A percentile compares a stretch with the other conserved stretches of the same genome.
phyloP scores from a whole-genome alignment of 2,797 vertebrate genomes.

The Scyliorhinus canicula region DNA sequence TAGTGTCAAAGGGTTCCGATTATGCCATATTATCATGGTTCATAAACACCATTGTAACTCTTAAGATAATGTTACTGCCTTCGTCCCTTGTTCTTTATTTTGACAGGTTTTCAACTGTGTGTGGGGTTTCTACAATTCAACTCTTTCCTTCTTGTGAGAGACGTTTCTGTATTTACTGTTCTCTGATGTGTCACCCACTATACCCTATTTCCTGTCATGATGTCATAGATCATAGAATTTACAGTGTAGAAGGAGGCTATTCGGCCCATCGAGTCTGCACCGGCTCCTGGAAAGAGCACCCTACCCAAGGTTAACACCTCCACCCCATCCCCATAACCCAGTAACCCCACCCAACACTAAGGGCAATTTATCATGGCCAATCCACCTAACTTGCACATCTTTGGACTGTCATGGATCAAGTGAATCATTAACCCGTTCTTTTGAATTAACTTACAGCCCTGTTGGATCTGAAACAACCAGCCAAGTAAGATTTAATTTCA shows the following conservation, averaged over 20 bases:
- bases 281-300: no score
- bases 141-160: neutral
- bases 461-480: neutral
- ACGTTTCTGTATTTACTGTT: neutral
- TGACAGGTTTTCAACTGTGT: neutral
- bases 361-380: no score
- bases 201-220: neutral
- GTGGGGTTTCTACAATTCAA: neutral
- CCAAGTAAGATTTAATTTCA: conserved; percentile 7
- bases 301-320: no score
- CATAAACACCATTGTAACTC: neutral
- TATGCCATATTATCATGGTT: conserved; percentile 17
- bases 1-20: neutral
- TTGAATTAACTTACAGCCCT: neutral
- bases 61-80: neutral
- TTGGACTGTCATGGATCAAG: conserved; percentile 24
- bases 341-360: no score
- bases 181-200: neutral
- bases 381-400: no score
- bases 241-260: no score
- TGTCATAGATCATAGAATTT: no score
- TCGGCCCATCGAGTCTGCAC: no score
- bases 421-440: conserved; percentile 7
- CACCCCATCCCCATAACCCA: no score
- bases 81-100: neutral